Conservation (phyloP, 2,113 vertebrate species). For the Macquaria ambigua region DNA sequence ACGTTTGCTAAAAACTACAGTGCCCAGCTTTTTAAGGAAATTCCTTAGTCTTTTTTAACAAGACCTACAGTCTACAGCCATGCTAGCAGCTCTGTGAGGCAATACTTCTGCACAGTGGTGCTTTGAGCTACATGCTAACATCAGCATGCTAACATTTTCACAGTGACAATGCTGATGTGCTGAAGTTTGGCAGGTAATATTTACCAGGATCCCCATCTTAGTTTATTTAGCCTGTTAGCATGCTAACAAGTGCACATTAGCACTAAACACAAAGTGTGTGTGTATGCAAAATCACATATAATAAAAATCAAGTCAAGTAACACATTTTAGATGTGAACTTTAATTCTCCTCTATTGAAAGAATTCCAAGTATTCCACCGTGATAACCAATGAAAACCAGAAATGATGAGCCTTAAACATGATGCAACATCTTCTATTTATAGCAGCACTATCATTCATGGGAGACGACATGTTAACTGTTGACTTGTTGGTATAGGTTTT, state of each 20-base stretch:
- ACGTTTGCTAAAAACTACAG: neutral
- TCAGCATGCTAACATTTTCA: neutral
- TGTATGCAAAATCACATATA: neutral
- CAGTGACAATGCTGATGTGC: too few relatives aligned
- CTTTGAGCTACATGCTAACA: neutral
- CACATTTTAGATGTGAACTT: neutral
- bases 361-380: neutral
- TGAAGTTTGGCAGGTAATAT: too few relatives aligned
- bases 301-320: too few relatives aligned
- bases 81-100: neutral
- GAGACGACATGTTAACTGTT: constrained; percentile 8
- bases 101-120: neutral
- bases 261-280: too few relatives aligned
- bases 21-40: neutral
- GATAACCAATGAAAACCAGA: neutral
- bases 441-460: constrained; percentile 5
- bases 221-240: neutral
- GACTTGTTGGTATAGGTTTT: constrained; percentile 21
- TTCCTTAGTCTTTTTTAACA: too few relatives aligned
- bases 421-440: constrained; percentile 8
- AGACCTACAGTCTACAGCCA: neutral
- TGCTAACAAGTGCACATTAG: too few relatives aligned
- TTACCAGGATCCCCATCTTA: too few relatives aligned
- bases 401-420: neutral
- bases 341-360: neutral